These are phyloP conservation scores for Callipepla squamata DNA, from an alignment of 2,113 vertebrate genomes.

Conservation along the genomic window DNA sequence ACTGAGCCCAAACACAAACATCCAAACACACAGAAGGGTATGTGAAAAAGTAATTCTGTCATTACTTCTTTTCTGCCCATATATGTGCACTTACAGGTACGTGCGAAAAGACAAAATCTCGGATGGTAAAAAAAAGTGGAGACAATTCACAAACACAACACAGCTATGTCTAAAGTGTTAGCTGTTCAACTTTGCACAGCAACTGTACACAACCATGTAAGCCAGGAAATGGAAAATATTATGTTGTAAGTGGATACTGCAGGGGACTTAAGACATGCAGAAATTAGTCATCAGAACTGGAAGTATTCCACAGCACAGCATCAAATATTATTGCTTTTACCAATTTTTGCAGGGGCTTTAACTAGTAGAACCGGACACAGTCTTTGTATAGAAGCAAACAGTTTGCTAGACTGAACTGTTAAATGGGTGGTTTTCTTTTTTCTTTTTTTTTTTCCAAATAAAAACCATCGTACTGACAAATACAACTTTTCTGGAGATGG, in stretches of 20 bases:
- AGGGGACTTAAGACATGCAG: slow-evolving; percentile 66
- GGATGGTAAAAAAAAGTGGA: neutral
- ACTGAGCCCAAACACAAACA: neutral
- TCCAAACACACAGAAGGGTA: neutral
- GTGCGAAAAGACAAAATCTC: neutral
- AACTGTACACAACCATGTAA: slow-evolving; percentile 33
- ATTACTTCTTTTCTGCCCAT: neutral
- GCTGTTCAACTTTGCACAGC: slow-evolving; percentile 46
- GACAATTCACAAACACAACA: slow-evolving; percentile 27
- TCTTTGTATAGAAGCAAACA: neutral
- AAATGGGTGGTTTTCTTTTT: neutral
- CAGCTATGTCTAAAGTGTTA: neutral
- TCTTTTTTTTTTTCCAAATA: neutral
- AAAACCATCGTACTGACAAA: neutral
- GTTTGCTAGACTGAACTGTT: neutral
- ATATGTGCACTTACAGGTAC: neutral
- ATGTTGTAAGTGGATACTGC: slow-evolving; percentile 63
- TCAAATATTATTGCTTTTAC: slow-evolving; percentile 16
- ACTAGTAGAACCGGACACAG: slow-evolving; percentile 18
- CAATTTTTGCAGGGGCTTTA: neutral
- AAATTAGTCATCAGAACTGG: slow-evolving; percentile 64
- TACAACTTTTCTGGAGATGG: neutral
- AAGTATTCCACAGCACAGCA: neutral
- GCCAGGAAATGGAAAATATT: slow-evolving; percentile 72
- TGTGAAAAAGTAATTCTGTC: neutral